Evolutionary conservation across 2,888 invertebrate species (phyloP), one percentile per base, ranked within the genome.

Genomic region (Drosophila tanythrix): DNA sequence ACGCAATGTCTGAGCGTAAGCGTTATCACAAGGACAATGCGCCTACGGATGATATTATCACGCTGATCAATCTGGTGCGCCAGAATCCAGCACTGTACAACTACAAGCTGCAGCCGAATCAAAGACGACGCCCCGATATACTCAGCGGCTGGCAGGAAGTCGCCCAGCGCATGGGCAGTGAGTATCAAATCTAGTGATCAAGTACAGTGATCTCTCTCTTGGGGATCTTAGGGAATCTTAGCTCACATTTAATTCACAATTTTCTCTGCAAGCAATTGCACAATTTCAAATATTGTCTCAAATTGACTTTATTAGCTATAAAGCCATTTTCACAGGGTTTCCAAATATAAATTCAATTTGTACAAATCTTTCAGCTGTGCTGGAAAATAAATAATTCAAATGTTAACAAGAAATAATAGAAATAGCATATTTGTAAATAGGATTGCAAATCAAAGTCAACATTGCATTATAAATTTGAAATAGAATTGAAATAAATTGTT

Each of bases 1-100:
- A 48, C 13, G 98, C 98, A 98, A 99, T 99, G 91, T 99, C 99
- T 94, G 92, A 91, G 80, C 92, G 92, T 57, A 91, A 92, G 68
- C 91, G 92, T 51, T 92, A 92, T 79, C 92, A 92, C 77, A 92
- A 92, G 85, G 92, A 92, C 79, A 88, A 89, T 59, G 90, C 91
- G 59, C 90, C 91, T 48, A 81, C 92, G 61, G 92, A 92, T 71
- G 92, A 92, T 72, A 92, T 92, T 64, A 79, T 90, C 21, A 91
- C 91, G n/a, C 69, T 92, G 11, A 92, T 92, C 63, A 89, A 91
- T 60, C 76, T 92, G 79, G 92, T 92, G 21, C 83, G 91, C 7
- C 91, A 92, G 64, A 92, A 93, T 70, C 93, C 92, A n/a, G 83
- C 91, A 3, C 75, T 92, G 8, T 92, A 93, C 70, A 92, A 92